These are phyloP conservation scores for Trichopria drosophilae DNA, from an alignment of 2,888 invertebrate species.

Conservation along the genomic window DNA sequence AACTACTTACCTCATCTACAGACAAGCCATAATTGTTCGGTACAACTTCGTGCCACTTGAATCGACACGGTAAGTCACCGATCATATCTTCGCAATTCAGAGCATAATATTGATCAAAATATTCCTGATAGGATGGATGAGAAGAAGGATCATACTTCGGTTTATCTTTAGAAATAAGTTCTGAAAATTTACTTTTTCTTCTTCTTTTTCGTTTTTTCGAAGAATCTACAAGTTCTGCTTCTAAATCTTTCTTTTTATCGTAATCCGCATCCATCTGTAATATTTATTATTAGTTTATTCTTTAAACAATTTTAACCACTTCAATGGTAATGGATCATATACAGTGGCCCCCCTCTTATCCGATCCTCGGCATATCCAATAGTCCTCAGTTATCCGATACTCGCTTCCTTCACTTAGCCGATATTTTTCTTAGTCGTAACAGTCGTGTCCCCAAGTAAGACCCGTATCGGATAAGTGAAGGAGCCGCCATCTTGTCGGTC, in stretches of 20 bases:
- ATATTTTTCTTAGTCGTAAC: too few species aligned
- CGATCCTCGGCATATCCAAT: too few species aligned
- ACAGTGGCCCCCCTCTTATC: too few species aligned
- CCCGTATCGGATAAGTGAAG: too few species aligned
- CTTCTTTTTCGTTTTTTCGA: slow-evolving; percentile 67
- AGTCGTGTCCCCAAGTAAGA: too few species aligned
- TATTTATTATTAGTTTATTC: not conserved
- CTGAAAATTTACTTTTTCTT: slow-evolving; percentile 75
- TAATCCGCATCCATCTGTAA: slow-evolving; percentile 87
- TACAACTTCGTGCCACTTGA: slow-evolving; percentile 86
- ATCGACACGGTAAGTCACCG: slow-evolving; percentile 86
- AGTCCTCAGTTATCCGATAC: too few species aligned
- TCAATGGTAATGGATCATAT: too few species aligned
- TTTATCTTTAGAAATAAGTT: slow-evolving; percentile 74
- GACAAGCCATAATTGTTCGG: slow-evolving; percentile 91
- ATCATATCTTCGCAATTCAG: slow-evolving; percentile 95
- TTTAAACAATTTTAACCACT: too few species aligned
- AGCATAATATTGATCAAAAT: slow-evolving; percentile 93
- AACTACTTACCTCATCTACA: slow-evolving; percentile 77
- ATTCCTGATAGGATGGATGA: slow-evolving; percentile 77
- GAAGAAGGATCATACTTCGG: slow-evolving; percentile 79
- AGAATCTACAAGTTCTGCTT: slow-evolving; percentile 63
- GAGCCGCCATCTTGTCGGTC: too few species aligned
- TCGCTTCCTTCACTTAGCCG: too few species aligned
- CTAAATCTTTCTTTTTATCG: slow-evolving; percentile 62